These are phyloP conservation scores for Erpornis zantholeuca DNA, from an alignment of 2,113 vertebrate genomes.

Conservation along the genomic window DNA sequence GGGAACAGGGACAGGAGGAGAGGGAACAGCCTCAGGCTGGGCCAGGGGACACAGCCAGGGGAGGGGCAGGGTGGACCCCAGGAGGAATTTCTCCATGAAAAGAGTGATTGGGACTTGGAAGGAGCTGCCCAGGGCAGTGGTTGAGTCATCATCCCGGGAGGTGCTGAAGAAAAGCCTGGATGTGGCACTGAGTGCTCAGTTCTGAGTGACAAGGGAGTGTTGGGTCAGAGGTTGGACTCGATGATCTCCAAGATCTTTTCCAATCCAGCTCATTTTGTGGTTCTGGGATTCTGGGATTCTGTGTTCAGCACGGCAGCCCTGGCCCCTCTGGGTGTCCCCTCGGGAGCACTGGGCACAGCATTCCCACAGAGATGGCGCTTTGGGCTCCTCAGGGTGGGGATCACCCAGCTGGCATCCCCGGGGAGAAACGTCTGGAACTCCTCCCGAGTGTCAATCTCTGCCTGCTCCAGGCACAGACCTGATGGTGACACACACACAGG, in stretches of 20 bases:
- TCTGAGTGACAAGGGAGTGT: neutral
- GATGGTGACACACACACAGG: neutral
- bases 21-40: too few species aligned
- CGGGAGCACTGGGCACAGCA: neutral
- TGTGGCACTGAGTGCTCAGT: neutral
- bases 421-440: neutral
- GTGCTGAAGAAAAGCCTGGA: neutral
- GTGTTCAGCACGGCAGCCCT: neutral
- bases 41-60: too few species aligned
- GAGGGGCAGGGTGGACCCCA: neutral
- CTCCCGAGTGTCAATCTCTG: neutral
- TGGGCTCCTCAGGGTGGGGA: fast-evolving
- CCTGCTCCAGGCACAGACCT: neutral
- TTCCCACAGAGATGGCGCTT: fast-evolving
- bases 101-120: fast-evolving
- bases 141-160: too few species aligned
- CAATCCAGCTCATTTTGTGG: neutral
- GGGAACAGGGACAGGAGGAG: too few species aligned
- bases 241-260: neutral
- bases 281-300: neutral
- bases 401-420: neutral
- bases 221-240: neutral
- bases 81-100: neutral
- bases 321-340: fast-evolving
- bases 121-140: fast-evolving